Evolutionary conservation across 2,888 invertebrate species (phyloP).

Genomic region (Tenthredo notha): DNA sequence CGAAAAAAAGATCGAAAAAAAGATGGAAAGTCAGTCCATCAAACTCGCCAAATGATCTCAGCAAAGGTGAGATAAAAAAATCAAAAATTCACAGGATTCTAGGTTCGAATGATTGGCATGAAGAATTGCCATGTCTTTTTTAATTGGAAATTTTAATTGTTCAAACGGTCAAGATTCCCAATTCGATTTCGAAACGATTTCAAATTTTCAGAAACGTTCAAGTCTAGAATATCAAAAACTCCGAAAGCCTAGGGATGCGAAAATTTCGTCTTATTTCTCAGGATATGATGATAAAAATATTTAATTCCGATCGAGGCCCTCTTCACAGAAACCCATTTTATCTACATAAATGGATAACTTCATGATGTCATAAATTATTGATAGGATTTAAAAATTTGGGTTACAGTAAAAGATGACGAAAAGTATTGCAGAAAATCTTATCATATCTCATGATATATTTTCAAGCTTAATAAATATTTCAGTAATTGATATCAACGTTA

Average conservation of each 20-base stretch:
- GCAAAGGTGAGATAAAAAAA: neutral
- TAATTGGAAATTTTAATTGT: neutral
- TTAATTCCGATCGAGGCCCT: too few species aligned
- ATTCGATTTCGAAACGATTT: neutral
- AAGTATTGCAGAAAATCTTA: neutral
- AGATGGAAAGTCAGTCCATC: neutral
- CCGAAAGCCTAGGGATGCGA: too few species aligned
- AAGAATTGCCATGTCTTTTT: neutral
- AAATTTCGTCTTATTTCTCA: too few species aligned
- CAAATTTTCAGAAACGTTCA: neutral
- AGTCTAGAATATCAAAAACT: neutral
- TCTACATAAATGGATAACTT: too few species aligned
- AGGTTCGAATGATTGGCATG: neutral
- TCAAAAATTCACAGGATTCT: neutral
- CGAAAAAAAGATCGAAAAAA: neutral
- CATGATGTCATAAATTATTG: too few species aligned
- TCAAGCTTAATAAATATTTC: neutral
- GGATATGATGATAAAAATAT: neutral
- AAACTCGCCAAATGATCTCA: neutral
- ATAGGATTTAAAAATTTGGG: neutral
- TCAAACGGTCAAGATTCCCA: neutral
- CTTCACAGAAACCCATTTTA: too few species aligned
- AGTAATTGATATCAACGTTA: neutral
- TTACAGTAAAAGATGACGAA: neutral
- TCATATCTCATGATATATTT: neutral